A percentile compares a stretch with the other conserved stretches of the same genome.
Conservation (phyloP, 2,797 vertebrate genomes). For the Tarsius wallacei region DNA sequence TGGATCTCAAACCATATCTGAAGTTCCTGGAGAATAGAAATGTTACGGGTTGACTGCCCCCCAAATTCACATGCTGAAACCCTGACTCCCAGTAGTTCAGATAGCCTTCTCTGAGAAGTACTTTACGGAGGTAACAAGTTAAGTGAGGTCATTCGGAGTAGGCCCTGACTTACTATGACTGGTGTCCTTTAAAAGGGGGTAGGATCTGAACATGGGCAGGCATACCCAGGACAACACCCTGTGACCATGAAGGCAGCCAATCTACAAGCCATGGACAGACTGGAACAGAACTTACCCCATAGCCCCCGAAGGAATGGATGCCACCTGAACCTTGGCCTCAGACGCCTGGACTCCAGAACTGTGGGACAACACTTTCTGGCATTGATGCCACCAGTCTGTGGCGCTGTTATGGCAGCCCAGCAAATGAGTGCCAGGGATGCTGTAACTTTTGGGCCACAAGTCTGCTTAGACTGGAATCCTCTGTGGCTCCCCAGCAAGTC, state of each 20-base stretch:
- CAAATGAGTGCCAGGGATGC: not conserved
- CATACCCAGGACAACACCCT: fast-evolving
- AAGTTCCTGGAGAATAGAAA: not conserved
- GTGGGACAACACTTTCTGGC: not conserved
- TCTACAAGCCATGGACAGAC: not conserved
- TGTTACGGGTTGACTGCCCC: not conserved
- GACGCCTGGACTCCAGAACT: not conserved
- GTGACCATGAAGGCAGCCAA: not conserved
- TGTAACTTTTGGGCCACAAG: fast-evolving
- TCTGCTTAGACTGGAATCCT: not conserved
- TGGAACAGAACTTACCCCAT: not conserved
- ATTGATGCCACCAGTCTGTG: not conserved
- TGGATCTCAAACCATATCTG: not conserved
- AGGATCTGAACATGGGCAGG: not conserved
- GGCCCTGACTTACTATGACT: not conserved
- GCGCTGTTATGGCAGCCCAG: fast-evolving
- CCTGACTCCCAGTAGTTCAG: not conserved
- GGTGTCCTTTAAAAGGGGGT: too few relatives aligned
- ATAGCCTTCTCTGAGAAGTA: not conserved
- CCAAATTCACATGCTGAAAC: not conserved
- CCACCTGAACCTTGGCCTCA: not conserved
- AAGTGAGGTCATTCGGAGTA: not conserved
- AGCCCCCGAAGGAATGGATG: too few relatives aligned
- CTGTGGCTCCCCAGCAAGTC: not conserved
- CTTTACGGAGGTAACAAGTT: not conserved